phyloP scores from a whole-genome alignment of 2,113 vertebrate genomes.

The Chrysochloris asiatica region DNA sequence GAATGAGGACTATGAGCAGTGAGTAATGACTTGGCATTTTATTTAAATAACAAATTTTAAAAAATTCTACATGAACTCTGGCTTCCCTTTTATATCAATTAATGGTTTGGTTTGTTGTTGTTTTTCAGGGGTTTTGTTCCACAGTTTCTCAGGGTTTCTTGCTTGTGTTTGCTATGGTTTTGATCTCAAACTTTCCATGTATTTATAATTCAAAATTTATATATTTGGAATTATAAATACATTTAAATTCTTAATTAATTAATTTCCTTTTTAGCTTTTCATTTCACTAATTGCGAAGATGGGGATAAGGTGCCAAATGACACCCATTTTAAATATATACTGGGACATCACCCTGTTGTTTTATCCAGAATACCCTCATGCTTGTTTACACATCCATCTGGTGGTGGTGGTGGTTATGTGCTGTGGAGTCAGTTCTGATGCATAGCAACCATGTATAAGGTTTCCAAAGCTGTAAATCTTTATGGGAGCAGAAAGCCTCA shows the following conservation, averaged over 20 bases:
- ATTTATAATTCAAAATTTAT: background rate
- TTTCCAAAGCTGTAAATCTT: too few species aligned
- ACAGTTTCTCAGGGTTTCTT: too few species aligned
- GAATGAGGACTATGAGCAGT: too few species aligned
- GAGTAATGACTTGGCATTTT: background rate
- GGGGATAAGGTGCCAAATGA: too few species aligned
- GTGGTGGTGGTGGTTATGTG: too few species aligned
- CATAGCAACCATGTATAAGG: too few species aligned
- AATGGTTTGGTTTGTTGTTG: background rate
- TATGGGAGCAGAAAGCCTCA: too few species aligned
- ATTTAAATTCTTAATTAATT: too few species aligned
- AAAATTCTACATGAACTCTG: background rate
- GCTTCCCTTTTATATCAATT: background rate
- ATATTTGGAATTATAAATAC: too few species aligned
- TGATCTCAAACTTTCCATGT: background rate
- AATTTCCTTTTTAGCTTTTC: background rate
- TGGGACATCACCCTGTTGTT: too few species aligned
- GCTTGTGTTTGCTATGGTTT: background rate
- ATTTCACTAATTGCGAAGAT: background rate
- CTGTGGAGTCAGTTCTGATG: too few species aligned
- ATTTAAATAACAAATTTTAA: background rate
- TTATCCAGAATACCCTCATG: background rate
- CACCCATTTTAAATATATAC: background rate
- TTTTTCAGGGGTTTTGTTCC: background rate
- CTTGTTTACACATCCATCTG: too few species aligned